Evolutionary conservation across 1,140 invertebrate species (phyloP), one percentile per base, ranked within the genome.

Genomic region (Limonius californicus): DNA sequence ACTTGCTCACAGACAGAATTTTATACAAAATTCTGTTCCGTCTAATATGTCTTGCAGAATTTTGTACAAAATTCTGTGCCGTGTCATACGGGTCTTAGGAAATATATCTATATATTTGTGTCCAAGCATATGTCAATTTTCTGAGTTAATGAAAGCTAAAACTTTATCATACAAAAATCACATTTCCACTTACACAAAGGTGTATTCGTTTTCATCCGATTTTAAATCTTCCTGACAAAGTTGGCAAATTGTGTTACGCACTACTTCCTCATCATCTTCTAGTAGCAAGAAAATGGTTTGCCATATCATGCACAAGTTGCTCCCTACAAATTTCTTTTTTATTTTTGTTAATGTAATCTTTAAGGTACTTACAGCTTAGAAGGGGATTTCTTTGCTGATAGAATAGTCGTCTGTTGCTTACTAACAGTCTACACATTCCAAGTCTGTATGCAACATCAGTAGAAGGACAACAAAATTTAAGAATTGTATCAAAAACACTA

Each of bases 221-320:
- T 15, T 54, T 21, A 54, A 30, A 20, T 60, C 50, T 20, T 30
- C 18, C 6, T 27, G 20, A n/a, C 50, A 30, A 35, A 69, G 68
- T 11, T 61, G 47, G 59, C 69, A 67, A 32, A 74, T 73, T 11
- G 66, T 65, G 43, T 75, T 68, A 54, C 73, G 53, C n/a, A 75
- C 65, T n/a, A 62, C 23, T 53, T 66, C 19, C 18, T 72, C 68
- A 54, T 72, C 71, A 57, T 75, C 73, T 57, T 74, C 73, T 16
- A 74, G 60, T 57, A 75, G 58, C 8, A 71, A 59, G 57, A 75
- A 65, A 6, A 72, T 54, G 14, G 68, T 67, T 53, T 70, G 66
- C 11, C 70, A 61, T 9, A 72, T 32, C 21, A 57, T 64, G 21
- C 59, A 58, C 14, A 73, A 42, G 12, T 68, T 21, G 14, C 65